A percentile compares a stretch with the other conserved stretches of the same genome.
Evolutionary conservation across 2,113 vertebrate species (phyloP).

Genomic region (Porphyrio hochstetteri): DNA sequence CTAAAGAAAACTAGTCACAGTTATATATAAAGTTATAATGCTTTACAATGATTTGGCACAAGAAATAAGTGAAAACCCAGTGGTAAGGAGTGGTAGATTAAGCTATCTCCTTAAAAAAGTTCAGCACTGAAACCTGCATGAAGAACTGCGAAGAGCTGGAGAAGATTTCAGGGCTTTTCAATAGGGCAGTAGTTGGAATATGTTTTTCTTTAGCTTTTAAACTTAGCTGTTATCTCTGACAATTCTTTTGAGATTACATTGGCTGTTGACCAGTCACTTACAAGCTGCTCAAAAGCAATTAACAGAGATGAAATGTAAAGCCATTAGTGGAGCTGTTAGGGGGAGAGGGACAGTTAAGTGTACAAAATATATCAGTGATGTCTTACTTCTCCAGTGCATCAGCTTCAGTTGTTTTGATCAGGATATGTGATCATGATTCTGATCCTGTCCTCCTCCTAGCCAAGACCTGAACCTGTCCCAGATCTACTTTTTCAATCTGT

Average conservation of each 20-base stretch:
- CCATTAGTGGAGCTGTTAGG: not conserved
- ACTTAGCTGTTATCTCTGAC: not conserved
- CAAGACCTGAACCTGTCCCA: not conserved
- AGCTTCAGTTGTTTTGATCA: fast-evolving
- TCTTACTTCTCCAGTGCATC: not conserved
- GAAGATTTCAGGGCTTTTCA: not conserved
- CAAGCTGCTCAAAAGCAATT: not conserved
- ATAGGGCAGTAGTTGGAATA: not conserved
- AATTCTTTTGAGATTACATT: not conserved
- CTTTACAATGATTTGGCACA: not conserved
- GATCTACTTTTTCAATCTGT: not conserved
- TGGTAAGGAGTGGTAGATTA: not conserved
- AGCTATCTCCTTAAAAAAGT: not conserved
- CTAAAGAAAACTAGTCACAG: not conserved
- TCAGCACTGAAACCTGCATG: not conserved
- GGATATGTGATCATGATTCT: not conserved
- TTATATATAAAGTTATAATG: not conserved
- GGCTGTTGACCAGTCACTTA: not conserved
- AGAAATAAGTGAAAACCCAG: not conserved
- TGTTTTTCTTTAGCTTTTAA: not conserved
- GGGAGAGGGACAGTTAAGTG: not conserved
- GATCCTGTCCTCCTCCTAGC: not conserved
- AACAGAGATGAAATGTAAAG: not conserved
- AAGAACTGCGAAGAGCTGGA: not conserved
- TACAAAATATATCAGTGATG: not conserved